Evolutionary conservation across 2,888 invertebrate species (phyloP), one percentile per base, ranked within the genome.

Genomic region (Ernsta delagoae): DNA sequence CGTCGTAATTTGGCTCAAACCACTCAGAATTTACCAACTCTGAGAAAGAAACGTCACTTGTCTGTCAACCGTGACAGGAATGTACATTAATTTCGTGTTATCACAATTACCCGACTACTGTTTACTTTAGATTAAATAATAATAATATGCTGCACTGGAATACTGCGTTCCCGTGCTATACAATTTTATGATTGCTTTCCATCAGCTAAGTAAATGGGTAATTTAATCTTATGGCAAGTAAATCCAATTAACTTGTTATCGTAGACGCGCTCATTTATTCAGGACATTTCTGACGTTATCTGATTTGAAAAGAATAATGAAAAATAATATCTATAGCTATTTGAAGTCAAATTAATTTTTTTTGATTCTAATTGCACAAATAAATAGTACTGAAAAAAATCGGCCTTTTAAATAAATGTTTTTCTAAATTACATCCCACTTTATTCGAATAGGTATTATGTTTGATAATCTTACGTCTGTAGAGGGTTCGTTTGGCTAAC

Each of bases 1-100:
- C 81, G 78, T 78, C 77, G 48, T 50, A 50, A 50, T 50, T 12
- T 7, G 81, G 85, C 85, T 88, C 72, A 75, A 83, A 80, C 74
- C 77, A 81, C 75, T 83, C 77, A 76, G 75, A 57, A 16, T 50
- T 16, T 6, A 50, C 48, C 16, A 50, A 50, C 48, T 5, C 48
- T 50, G 73, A 72, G 68, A 79, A 76, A 82, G 79, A 79, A 81
- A 70, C 54, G 54, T 69, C 59, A 43, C 16, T 68, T 83, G 77
- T 77, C 78, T 79, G 81, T 78, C 70, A 71, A 84, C 81, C 84
- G 84, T 83, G 83, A 85, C 83, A 81, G 78, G 83, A 80, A 83
- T 81, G 82, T 77, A 81, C 77, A 76, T 84, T 83, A 86, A 36
- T 39, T 24, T 11, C 16, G 45, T 8, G 8, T 12, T 57, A 65